Conservation (phyloP, 1,140 invertebrate genomes). For the Monomorium pharaonis region DNA sequence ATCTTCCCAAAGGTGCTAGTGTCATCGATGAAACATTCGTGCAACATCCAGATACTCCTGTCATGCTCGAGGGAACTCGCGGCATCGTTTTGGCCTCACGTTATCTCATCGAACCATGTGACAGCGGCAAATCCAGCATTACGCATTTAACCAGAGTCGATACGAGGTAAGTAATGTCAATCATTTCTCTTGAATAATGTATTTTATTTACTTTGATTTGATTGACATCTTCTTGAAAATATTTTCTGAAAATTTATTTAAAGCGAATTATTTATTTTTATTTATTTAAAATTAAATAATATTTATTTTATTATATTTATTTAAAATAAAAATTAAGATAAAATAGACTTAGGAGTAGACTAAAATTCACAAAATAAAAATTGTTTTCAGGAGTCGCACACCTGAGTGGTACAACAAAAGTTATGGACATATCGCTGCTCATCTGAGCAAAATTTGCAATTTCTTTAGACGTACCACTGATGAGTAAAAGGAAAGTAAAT, state of each 20-base stretch:
- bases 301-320: not conserved
- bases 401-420: constrained; percentile 98
- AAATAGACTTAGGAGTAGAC: too few relatives aligned
- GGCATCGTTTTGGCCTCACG: constrained; percentile 95
- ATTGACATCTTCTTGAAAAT: not conserved
- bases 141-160: constrained; percentile 96
- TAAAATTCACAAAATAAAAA: too few relatives aligned
- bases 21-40: constrained; percentile 95
- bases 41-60: constrained; percentile 90
- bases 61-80: constrained; percentile 90
- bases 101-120: constrained; percentile 97
- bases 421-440: constrained; percentile 94
- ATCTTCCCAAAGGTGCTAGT: constrained; percentile 93
- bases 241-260: not conserved
- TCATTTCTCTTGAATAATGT: not conserved
- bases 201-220: not conserved
- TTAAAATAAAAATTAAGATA: not conserved
- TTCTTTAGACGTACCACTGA: constrained; percentile 92
- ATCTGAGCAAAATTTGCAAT: constrained; percentile 92
- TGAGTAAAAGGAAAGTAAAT: constrained; percentile 91
- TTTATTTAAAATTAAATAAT: not conserved
- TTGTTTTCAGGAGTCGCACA: constrained; percentile 90
- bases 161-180: constrained; percentile 90
- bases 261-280: not conserved
- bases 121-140: constrained; percentile 95